phyloP scores from a whole-genome alignment of 2,113 vertebrate species.

The Channa argus region DNA sequence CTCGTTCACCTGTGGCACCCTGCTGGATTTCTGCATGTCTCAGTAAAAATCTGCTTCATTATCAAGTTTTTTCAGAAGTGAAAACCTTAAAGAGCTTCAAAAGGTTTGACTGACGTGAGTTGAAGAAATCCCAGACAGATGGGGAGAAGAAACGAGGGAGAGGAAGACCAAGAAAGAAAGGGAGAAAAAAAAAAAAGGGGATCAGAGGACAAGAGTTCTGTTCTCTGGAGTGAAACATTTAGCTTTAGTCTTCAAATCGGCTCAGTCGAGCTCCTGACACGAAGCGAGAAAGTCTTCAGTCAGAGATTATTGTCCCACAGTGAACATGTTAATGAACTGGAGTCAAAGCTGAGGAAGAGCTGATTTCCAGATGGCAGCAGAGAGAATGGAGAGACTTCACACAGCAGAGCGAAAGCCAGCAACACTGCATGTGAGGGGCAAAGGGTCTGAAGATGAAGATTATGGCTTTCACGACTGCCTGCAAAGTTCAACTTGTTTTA shows the following conservation, averaged over 20 bases:
- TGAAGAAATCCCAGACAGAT: neutral
- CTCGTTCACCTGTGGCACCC: neutral
- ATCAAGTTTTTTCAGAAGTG: slow-evolving; percentile 23
- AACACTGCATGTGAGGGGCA: slow-evolving; percentile 32
- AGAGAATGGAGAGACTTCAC: slow-evolving; percentile 43
- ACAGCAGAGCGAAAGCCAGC: slow-evolving; percentile 31
- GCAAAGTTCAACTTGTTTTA: slow-evolving; percentile 26
- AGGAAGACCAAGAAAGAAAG: neutral
- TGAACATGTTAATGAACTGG: slow-evolving; percentile 29
- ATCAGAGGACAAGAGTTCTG: slow-evolving; percentile 5
- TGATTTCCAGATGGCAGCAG: slow-evolving; percentile 67
- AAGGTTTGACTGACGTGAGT: slow-evolving; percentile 8
- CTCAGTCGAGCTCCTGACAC: slow-evolving; percentile 39
- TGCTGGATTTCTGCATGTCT: slow-evolving; percentile 5
- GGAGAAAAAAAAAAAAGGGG: neutral
- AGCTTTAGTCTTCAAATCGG: slow-evolving; percentile 37
- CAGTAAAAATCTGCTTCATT: slow-evolving; percentile 1
- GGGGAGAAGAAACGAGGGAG: neutral
- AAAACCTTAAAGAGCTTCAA: slow-evolving; percentile 41
- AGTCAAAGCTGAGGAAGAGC: slow-evolving; percentile 46
- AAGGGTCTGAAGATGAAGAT: slow-evolving; percentile 37
- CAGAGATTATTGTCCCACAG: slow-evolving; percentile 59
- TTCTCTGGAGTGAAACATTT: slow-evolving; percentile 29
- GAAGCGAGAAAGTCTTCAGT: slow-evolving; percentile 60
- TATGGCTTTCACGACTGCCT: slow-evolving; percentile 7